phyloP scores from a whole-genome alignment of 1,140 invertebrate species.

The Macrocentrus cingulum region DNA sequence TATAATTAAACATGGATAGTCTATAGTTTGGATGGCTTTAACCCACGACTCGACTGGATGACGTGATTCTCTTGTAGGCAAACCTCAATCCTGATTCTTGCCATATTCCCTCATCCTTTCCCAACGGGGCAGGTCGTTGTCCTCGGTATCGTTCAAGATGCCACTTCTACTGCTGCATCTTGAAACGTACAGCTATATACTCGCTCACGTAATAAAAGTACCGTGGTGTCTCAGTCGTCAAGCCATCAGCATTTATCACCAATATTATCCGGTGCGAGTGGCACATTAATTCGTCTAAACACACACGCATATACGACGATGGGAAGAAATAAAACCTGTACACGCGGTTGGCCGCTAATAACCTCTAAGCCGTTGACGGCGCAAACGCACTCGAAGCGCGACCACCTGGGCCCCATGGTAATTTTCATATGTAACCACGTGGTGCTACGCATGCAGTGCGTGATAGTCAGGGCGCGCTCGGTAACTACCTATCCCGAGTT shows the following conservation, averaged over 20 bases:
- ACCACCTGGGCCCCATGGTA: conserved; percentile 1
- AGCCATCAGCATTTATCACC: too few species aligned
- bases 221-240: too few species aligned
- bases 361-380: neutral
- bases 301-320: too few species aligned
- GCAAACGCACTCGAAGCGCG: conserved; percentile 10
- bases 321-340: too few species aligned
- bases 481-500: conserved; percentile 36
- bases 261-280: too few species aligned
- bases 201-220: too few species aligned
- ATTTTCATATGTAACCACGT: conserved; percentile 9
- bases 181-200: too few species aligned
- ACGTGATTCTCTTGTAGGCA: neutral
- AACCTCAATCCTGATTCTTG: neutral
- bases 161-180: neutral
- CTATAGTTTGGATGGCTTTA: too few species aligned
- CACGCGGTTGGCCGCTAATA: neutral
- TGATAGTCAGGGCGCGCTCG: conserved; percentile 7
- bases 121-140: conserved; percentile 7
- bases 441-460: conserved; percentile 14
- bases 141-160: neutral
- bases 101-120: neutral
- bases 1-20: too few species aligned
- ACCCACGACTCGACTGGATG: too few species aligned
- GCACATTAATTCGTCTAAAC: too few species aligned